Evolutionary conservation across 2,113 vertebrate genomes (phyloP).

Genomic region (Datnioides undecimradiatus): DNA sequence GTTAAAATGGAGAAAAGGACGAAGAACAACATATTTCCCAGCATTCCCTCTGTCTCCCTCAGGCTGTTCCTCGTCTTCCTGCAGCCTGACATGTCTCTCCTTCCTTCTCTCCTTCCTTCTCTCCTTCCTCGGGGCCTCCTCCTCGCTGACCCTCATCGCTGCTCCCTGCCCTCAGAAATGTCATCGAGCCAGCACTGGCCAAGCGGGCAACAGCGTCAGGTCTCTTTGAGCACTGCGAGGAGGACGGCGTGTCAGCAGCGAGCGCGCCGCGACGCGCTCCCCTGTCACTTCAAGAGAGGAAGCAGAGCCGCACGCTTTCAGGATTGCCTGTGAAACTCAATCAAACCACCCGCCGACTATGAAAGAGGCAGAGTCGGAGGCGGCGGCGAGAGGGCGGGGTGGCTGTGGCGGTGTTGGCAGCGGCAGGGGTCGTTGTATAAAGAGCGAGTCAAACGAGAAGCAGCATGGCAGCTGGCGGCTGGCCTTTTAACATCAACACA

Average conservation of each 20-base stretch:
- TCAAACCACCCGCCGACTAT: constrained; percentile 33
- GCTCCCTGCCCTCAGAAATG: constrained; percentile 61
- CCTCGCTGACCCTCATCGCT: constrained; percentile 25
- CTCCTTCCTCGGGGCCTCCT: constrained; percentile 1
- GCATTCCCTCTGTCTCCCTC: background rate
- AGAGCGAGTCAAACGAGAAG: constrained; percentile 43
- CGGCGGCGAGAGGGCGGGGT: background rate
- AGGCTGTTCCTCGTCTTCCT: constrained; percentile 1
- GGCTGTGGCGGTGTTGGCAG: background rate
- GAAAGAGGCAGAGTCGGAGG: background rate
- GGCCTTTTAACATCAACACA: constrained; percentile 59
- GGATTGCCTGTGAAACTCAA: constrained; percentile 33
- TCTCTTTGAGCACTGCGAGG: background rate
- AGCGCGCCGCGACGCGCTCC: background rate
- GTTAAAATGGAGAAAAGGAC: background rate
- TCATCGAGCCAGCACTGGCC: constrained; percentile 35
- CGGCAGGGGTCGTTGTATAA: constrained; percentile 3
- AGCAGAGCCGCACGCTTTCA: background rate
- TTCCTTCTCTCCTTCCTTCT: background rate
- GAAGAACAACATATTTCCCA: constrained; percentile 3
- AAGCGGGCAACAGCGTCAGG: constrained; percentile 33
- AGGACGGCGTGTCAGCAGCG: constrained; percentile 17
- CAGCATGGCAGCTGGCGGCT: constrained; percentile 37
- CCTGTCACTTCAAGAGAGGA: constrained; percentile 17
- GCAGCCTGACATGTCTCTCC: constrained; percentile 55